These are phyloP conservation scores for Caenorhabditis latens DNA, from an alignment of 1,140 invertebrate genomes.

Conservation along the genomic window DNA sequence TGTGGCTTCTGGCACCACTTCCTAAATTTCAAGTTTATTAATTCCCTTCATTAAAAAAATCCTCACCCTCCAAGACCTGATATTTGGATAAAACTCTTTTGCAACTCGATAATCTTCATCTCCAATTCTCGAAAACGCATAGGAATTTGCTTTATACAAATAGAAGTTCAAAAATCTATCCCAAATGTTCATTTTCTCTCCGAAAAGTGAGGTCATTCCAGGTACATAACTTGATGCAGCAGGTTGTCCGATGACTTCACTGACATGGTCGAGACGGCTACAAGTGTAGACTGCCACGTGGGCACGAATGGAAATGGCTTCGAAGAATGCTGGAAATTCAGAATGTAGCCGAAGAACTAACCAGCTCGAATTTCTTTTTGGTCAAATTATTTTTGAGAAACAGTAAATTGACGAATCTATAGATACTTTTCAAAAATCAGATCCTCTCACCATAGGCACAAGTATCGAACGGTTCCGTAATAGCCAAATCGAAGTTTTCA, in stretches of 20 bases:
- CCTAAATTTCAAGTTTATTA: neutral
- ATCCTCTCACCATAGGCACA: slow-evolving; percentile 18
- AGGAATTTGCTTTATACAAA: neutral
- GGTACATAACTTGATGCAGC: slow-evolving; percentile 52
- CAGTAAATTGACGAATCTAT: too few relatives aligned
- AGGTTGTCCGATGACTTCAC: slow-evolving; percentile 39
- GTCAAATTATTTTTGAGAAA: too few relatives aligned
- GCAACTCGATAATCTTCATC: neutral
- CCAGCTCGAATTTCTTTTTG: too few relatives aligned
- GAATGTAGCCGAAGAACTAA: too few relatives aligned
- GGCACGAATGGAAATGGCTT: slow-evolving; percentile 15
- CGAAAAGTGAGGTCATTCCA: neutral
- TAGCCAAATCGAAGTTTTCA: slow-evolving; percentile 44
- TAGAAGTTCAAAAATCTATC: slow-evolving; percentile 15
- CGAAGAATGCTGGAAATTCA: slow-evolving; percentile 40
- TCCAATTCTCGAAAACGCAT: neutral
- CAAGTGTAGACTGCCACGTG: slow-evolving; percentile 11
- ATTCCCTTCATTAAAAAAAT: neutral
- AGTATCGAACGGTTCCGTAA: slow-evolving; percentile 17
- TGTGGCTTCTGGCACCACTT: slow-evolving; percentile 52
- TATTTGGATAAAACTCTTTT: neutral
- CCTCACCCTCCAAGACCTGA: neutral
- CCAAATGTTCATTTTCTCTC: slow-evolving; percentile 47
- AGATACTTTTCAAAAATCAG: too few relatives aligned
- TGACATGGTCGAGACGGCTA: slow-evolving; percentile 25